These are phyloP conservation scores for Cecropterus lyciades DNA, from an alignment of 1,140 invertebrate genomes.

Conservation along the genomic window DNA sequence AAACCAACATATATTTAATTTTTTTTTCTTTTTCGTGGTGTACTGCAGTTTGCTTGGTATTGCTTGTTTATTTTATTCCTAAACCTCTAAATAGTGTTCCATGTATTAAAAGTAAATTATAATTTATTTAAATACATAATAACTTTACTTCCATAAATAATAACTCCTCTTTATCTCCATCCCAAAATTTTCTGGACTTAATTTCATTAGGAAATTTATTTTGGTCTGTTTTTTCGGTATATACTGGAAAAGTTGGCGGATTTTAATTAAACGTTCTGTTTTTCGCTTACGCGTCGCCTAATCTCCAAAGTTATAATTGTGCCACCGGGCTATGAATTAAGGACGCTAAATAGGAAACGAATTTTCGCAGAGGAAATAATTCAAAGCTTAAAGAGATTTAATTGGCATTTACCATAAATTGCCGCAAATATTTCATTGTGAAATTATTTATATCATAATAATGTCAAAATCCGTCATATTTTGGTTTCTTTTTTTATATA, in stretches of 20 bases:
- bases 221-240: neutral
- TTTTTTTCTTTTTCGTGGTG: too few relatives aligned
- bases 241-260: conserved; percentile 8
- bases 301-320: conserved; percentile 18
- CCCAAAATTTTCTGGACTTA: neutral
- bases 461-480: too few relatives aligned
- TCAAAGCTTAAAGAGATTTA: neutral
- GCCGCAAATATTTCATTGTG: too few relatives aligned
- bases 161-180: neutral
- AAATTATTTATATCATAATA: too few relatives aligned
- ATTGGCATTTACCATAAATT: neutral
- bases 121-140: neutral
- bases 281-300: conserved; percentile 16
- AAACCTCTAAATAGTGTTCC: too few relatives aligned
- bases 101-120: neutral
- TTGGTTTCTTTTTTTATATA: too few relatives aligned
- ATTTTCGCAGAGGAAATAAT: neutral
- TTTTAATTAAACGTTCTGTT: conserved; percentile 22
- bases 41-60: too few relatives aligned
- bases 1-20: too few relatives aligned
- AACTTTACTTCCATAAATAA: neutral
- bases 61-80: too few relatives aligned
- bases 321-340: conserved; percentile 10
- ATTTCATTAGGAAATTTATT: neutral
- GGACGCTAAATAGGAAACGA: conserved; percentile 1